Conservation (phyloP, 1,140 invertebrate species). For the Saccostrea echinata region DNA sequence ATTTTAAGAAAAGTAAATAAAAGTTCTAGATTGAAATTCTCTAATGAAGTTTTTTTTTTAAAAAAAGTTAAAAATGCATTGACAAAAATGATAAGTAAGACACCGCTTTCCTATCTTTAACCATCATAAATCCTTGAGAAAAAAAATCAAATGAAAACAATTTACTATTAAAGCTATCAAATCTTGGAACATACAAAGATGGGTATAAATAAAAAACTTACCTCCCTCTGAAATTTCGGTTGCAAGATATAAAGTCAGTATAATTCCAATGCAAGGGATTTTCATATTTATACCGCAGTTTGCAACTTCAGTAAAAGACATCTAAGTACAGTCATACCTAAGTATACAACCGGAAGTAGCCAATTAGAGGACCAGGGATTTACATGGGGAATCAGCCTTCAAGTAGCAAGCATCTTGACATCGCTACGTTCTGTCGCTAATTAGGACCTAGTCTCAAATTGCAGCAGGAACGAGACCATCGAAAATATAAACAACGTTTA, state of each 20-base stretch:
- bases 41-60: too few relatives aligned
- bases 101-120: too few relatives aligned
- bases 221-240: background rate
- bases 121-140: too few relatives aligned
- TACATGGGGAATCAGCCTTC: background rate
- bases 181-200: too few relatives aligned
- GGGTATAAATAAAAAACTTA: too few relatives aligned
- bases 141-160: too few relatives aligned
- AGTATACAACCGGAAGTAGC: constrained; percentile 5
- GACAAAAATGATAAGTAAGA: too few relatives aligned
- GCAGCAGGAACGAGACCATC: constrained; percentile 12
- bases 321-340: constrained; percentile 9
- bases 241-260: background rate
- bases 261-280: constrained; percentile 1
- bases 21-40: too few relatives aligned
- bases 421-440: constrained; percentile 6
- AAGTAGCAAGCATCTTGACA: background rate
- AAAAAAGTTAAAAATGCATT: too few relatives aligned
- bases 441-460: background rate
- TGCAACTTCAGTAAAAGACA: background rate
- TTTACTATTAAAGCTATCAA: too few relatives aligned
- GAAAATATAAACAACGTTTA: constrained; percentile 3
- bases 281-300: constrained; percentile 18
- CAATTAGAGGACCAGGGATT: background rate
- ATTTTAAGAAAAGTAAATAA: background rate